Base-by-base conservation (phyloP, 2,888 invertebrate species). In the Thera obeliscata region DNA sequence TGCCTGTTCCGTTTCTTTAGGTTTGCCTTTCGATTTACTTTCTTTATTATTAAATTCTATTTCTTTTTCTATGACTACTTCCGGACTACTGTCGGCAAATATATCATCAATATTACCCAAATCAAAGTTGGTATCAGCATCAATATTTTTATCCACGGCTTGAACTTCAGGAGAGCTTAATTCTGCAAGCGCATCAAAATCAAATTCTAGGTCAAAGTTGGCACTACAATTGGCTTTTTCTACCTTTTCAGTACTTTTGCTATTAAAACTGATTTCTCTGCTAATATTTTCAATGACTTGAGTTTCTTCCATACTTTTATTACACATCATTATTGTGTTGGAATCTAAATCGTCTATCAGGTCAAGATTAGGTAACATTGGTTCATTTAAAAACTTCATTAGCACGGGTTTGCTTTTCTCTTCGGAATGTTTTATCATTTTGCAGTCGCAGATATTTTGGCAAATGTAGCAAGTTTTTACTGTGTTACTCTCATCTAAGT, bases 51-150 rank as follows among this genome's bases (percentile, higher is more conserved):
- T 43, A 7, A 36, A 9, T 36, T 55, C 55, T 3, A 54, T 0
- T 52, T 57, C 56, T 36, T 22, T 66, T 33, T 54, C 61, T 3
- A 61, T 66, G 22, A 61, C 56, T 72, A 76, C 74, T 59, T 73
- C 71, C n/a, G 72, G 73, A 60, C 73, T 74, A 43, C 77, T 75
- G 56, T 85, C 83, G 12, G 81, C 91, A 78, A 94, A 90, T 69
- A 91, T 88, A 67, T 94, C 92, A 56, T 93, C 86, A 62, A 94
- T 89, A 71, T 93, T 86, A 43, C 92, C 92, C 9, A 93, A 78
- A 78, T 94, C 91, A 58, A 93, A 93, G 74, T 90, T 88, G 61
- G 76, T 82, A 69, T 87, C 84, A 7, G 74, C 70, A 22, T 70
- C 69, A 73, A 12, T 61, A 41, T 62, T 56, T 12, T 56, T 64